Evolutionary conservation across 2,113 vertebrate genomes (phyloP).

Genomic region (Gulo gulo): DNA sequence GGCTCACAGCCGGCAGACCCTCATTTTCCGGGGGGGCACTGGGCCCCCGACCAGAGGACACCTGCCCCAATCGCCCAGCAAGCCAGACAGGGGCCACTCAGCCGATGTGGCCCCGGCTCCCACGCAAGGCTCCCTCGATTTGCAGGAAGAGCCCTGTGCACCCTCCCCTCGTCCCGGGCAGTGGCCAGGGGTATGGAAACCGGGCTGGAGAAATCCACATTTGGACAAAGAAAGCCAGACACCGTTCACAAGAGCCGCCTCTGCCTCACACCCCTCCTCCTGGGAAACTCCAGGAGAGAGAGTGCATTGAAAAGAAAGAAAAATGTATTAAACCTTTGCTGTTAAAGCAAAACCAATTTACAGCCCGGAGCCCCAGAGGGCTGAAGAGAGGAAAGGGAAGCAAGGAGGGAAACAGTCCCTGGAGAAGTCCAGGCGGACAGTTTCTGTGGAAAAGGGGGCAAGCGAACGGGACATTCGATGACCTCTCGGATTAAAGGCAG

Average conservation of each 20-base stretch:
- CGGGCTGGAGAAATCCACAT: background rate
- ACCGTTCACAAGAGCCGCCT: background rate
- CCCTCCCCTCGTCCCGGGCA: background rate
- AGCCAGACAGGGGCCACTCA: rapidly evolving
- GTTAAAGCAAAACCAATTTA: conserved; percentile 76
- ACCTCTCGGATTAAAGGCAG: background rate
- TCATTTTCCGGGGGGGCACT: background rate
- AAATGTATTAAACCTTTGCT: conserved; percentile 47
- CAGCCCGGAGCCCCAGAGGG: conserved; percentile 70
- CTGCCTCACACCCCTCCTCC: conserved; percentile 39
- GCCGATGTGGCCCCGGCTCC: background rate
- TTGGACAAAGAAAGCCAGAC: background rate
- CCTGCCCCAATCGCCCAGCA: background rate
- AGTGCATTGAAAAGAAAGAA: rapidly evolving
- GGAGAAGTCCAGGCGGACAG: background rate
- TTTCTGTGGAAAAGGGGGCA: background rate
- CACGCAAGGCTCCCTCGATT: background rate
- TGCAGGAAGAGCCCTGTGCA: background rate
- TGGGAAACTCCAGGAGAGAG: conserved; percentile 67
- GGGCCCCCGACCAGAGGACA: background rate
- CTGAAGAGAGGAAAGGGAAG: conserved; percentile 65
- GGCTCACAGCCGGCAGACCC: background rate
- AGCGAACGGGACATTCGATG: background rate
- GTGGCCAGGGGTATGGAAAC: background rate
- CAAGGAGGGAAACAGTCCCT: background rate